phyloP scores from a whole-genome alignment of 2,113 vertebrate genomes.

The Embiotoca jacksoni region DNA sequence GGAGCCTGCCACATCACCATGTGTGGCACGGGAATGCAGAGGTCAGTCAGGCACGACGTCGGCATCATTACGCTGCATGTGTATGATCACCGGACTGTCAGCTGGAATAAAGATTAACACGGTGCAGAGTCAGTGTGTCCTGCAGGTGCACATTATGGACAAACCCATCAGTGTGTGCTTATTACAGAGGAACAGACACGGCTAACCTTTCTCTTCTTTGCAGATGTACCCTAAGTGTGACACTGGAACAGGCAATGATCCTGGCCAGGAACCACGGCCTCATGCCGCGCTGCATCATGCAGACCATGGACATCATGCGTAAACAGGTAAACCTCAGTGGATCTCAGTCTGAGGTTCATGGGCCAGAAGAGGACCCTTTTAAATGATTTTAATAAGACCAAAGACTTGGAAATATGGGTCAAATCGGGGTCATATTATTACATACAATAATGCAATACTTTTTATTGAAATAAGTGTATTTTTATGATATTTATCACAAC shows the following conservation, averaged over 20 bases:
- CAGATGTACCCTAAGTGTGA: slow-evolving; percentile 93
- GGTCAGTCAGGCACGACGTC: slow-evolving; percentile 80
- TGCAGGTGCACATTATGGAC: background rate
- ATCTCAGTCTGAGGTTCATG: background rate
- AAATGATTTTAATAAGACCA: background rate
- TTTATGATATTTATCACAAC: too few relatives aligned
- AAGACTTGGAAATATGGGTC: background rate
- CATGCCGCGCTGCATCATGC: slow-evolving; percentile 96
- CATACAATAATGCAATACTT: background rate
- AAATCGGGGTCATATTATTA: background rate
- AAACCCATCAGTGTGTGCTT: background rate
- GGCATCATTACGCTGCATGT: slow-evolving; percentile 6
- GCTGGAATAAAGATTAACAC: slow-evolving; percentile 34
- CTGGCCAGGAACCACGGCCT: slow-evolving; percentile 94
- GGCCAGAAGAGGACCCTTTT: too few relatives aligned
- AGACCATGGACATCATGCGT: slow-evolving; percentile 97
- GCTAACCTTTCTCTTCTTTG: slow-evolving; percentile 37
- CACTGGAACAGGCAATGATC: slow-evolving; percentile 94
- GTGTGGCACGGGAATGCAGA: slow-evolving; percentile 97
- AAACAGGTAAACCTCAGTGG: slow-evolving; percentile 88
- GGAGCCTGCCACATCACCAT: slow-evolving; percentile 95
- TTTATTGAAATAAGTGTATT: background rate
- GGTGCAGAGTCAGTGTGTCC: slow-evolving; percentile 15
- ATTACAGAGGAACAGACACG: background rate
- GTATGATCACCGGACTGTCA: slow-evolving; percentile 30